Evolutionary conservation across 2,888 invertebrate genomes (phyloP).

Genomic region (Adelognathus sp.): DNA sequence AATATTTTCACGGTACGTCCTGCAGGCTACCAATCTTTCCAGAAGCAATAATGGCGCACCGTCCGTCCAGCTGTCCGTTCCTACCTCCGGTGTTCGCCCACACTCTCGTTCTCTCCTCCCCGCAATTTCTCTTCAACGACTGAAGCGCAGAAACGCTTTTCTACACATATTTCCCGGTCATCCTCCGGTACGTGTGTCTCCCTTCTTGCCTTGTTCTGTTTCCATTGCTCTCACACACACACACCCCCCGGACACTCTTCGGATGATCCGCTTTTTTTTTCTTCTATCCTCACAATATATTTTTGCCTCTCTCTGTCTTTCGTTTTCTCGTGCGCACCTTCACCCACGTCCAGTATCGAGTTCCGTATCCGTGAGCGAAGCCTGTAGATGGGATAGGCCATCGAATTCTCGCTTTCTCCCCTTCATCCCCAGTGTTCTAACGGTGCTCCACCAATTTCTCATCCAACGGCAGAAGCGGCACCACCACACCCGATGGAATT

Average conservation of each 20-base stretch:
- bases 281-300: neutral
- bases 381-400: constrained; percentile 10
- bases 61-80: constrained; percentile 76
- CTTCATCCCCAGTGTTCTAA: neutral
- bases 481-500: constrained; percentile 1
- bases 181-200: neutral
- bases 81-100: constrained; percentile 53
- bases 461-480: neutral
- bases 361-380: constrained; percentile 18
- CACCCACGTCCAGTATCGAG: constrained; percentile 47
- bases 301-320: neutral
- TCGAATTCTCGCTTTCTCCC: constrained; percentile 10
- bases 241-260: neutral
- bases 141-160: constrained; percentile 5
- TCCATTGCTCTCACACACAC: neutral
- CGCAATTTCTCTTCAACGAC: neutral
- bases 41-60: constrained; percentile 77
- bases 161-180: neutral
- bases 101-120: constrained; percentile 52
- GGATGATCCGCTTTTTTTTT: neutral
- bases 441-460: neutral
- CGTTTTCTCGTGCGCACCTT: constrained; percentile 37
- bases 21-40: constrained; percentile 77
- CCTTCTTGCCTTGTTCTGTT: neutral
- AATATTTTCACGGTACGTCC: constrained; percentile 75